Percentiles rank a stretch among this genome's conserved stretches.
These are phyloP conservation scores for Temnothorax unifasciatus DNA, from an alignment of 2,888 invertebrate genomes.

Conservation along the genomic window DNA sequence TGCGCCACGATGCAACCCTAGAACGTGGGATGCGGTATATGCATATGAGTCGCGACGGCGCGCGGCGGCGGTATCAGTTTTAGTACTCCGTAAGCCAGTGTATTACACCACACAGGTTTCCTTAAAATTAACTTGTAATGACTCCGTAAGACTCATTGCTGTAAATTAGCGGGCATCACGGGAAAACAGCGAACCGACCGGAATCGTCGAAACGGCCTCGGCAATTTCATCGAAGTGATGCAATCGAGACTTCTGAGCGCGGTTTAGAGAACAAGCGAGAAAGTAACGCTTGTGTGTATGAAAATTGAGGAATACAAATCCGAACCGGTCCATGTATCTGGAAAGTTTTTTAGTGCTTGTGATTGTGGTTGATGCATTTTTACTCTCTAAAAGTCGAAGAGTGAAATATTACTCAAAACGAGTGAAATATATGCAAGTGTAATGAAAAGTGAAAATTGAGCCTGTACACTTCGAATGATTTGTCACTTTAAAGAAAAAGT, in stretches of 20 bases:
- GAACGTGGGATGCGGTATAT: constrained; percentile 35
- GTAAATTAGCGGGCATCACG: constrained; percentile 20
- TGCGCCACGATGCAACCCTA: constrained; percentile 30
- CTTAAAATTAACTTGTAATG: constrained; percentile 48
- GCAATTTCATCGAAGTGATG: background rate
- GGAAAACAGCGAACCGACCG: background rate
- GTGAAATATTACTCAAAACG: too few relatives aligned
- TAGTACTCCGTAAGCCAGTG: constrained; percentile 40
- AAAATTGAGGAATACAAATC: background rate
- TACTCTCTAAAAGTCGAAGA: too few relatives aligned
- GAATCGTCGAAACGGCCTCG: constrained; percentile 11
- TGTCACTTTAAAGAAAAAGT: too few relatives aligned
- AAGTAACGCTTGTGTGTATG: background rate
- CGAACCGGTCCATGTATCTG: background rate
- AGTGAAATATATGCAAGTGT: too few relatives aligned
- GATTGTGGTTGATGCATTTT: background rate
- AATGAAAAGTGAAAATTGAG: too few relatives aligned
- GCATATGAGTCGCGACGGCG: constrained; percentile 36
- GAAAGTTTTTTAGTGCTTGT: background rate
- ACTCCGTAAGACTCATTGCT: constrained; percentile 8
- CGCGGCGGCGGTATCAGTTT: constrained; percentile 10
- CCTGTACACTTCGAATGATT: too few relatives aligned
- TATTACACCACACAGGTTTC: constrained; percentile 24
- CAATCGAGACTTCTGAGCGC: background rate
- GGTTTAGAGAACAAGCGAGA: background rate